phyloP scores from a whole-genome alignment of 2,888 invertebrate genomes.

The Opisthograptis luteolata region DNA sequence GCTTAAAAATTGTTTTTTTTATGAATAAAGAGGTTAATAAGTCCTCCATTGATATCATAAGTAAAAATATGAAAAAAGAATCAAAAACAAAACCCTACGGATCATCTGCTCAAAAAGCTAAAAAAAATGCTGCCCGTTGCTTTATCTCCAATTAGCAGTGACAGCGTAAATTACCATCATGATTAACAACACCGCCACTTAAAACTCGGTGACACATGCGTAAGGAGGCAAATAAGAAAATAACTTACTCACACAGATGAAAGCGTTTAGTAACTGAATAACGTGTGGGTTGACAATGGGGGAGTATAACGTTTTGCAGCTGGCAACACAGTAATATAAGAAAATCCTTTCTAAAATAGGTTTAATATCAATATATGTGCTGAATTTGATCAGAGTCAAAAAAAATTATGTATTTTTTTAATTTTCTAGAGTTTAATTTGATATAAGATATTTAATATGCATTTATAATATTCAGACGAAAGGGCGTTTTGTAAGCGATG shows the following conservation, averaged over 20 bases:
- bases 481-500: too few relatives aligned
- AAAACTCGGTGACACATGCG: slow-evolving; percentile 47
- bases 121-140: slow-evolving; percentile 41
- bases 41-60: too few relatives aligned
- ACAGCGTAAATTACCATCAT: slow-evolving; percentile 59
- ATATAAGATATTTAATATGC: too few relatives aligned
- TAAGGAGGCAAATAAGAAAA: slow-evolving; percentile 54
- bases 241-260: slow-evolving; percentile 47
- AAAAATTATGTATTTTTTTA: too few relatives aligned
- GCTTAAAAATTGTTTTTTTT: too few relatives aligned
- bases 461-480: too few relatives aligned
- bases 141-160: slow-evolving; percentile 47
- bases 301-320: slow-evolving; percentile 16
- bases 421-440: too few relatives aligned
- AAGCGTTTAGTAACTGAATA: slow-evolving; percentile 41
- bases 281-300: slow-evolving; percentile 43
- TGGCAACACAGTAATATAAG: slow-evolving; percentile 22
- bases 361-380: too few relatives aligned
- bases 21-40: too few relatives aligned
- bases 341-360: too few relatives aligned
- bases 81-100: slow-evolving; percentile 5
- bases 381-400: too few relatives aligned
- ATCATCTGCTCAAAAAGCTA: slow-evolving; percentile 18
- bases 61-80: too few relatives aligned
- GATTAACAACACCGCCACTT: slow-evolving; percentile 58